A percentile compares a stretch with the other conserved stretches of the same genome.
Conservation (phyloP, 2,797 vertebrate species). For the Tangara arthus region DNA sequence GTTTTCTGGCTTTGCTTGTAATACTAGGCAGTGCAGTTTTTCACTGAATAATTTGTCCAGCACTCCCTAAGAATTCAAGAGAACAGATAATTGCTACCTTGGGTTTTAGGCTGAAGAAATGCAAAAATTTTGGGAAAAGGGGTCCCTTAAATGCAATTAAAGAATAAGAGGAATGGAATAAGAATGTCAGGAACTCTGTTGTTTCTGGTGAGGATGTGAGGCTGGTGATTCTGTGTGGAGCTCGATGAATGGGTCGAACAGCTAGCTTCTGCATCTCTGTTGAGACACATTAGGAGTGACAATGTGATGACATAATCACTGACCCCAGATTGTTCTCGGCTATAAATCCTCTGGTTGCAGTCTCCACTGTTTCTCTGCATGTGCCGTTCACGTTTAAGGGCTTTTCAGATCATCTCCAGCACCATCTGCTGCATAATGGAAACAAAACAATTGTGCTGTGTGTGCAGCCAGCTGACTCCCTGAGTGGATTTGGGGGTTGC, state of each 20-base stretch:
- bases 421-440: conserved; percentile 48
- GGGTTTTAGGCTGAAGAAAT: background rate
- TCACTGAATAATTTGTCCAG: background rate
- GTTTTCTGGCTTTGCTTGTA: background rate
- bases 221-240: background rate
- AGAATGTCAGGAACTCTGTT: background rate
- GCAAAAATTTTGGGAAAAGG: background rate
- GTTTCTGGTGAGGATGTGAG: background rate
- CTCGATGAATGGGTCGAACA: background rate
- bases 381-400: conserved; percentile 17
- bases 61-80: background rate
- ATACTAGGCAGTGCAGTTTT: background rate
- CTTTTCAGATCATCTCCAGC: conserved; percentile 55
- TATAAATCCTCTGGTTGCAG: conserved; percentile 34
- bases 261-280: background rate
- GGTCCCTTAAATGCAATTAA: background rate
- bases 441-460: conserved; percentile 14
- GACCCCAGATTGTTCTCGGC: conserved; percentile 1
- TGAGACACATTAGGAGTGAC: background rate
- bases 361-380: conserved; percentile 21
- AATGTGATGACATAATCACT: conserved; percentile 2
- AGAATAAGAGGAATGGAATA: background rate
- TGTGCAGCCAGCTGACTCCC: conserved; percentile 1
- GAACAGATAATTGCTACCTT: background rate
- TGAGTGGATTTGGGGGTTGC: background rate